phyloP scores from a whole-genome alignment of 2,113 vertebrate species.

The Dascyllus trimaculatus region DNA sequence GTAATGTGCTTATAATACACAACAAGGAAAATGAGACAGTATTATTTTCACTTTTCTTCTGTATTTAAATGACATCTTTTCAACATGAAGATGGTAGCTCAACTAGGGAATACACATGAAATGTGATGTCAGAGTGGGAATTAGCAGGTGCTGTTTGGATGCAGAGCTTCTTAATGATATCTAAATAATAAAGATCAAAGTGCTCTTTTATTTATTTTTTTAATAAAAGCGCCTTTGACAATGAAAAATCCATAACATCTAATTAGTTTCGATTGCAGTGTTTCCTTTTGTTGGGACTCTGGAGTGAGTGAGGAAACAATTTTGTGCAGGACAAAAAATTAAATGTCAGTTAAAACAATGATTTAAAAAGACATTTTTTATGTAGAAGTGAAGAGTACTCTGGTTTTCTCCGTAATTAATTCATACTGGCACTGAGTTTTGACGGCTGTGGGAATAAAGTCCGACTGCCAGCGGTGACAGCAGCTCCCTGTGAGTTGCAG shows the following conservation, averaged over 20 bases:
- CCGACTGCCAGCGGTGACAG: slow-evolving; percentile 12
- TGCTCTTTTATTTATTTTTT: slow-evolving; percentile 1
- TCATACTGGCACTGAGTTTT: neutral
- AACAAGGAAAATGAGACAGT: neutral
- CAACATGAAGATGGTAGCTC: neutral
- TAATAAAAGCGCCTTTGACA: slow-evolving; percentile 13
- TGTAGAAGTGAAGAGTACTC: neutral
- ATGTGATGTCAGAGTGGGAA: neutral
- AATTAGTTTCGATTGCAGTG: slow-evolving; percentile 20
- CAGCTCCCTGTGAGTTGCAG: slow-evolving; percentile 19
- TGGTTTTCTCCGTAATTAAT: slow-evolving; percentile 12
- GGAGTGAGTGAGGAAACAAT: neutral
- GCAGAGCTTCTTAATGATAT: slow-evolving; percentile 1
- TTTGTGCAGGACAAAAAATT: neutral
- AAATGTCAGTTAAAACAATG: slow-evolving; percentile 30
- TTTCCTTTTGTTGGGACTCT: slow-evolving; percentile 4
- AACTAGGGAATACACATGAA: neutral
- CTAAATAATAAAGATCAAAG: slow-evolving; percentile 20
- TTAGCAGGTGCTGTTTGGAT: neutral
- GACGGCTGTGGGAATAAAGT: slow-evolving; percentile 22
- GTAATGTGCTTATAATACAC: neutral
- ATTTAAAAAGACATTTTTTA: slow-evolving; percentile 2
- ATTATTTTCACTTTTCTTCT: slow-evolving; percentile 17
- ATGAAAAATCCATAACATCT: slow-evolving; percentile 8
- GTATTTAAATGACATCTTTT: neutral